phyloP scores from a whole-genome alignment of 1,140 invertebrate genomes.

The Nasonia longicornis region DNA sequence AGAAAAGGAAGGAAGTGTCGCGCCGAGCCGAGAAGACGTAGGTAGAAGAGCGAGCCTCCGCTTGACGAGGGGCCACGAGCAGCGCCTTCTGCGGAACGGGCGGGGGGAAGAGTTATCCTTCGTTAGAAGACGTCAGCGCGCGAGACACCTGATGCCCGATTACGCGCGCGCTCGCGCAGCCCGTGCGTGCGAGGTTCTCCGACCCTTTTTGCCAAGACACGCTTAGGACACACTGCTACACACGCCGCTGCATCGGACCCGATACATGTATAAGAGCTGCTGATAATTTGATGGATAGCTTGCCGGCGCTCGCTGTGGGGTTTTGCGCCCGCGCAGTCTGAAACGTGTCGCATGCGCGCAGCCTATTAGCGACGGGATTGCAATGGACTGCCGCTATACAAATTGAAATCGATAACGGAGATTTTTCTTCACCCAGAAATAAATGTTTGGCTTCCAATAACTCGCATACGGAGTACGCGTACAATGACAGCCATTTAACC shows the following conservation, averaged over 20 bases:
- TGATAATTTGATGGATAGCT: constrained; percentile 20
- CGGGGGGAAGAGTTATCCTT: constrained; percentile 53
- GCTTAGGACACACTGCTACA: neutral
- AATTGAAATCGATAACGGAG: no score
- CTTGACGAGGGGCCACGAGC: constrained; percentile 12
- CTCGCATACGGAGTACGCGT: no score
- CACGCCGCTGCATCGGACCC: neutral
- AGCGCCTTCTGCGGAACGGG: neutral
- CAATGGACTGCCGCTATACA: neutral
- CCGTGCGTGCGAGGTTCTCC: constrained; percentile 49
- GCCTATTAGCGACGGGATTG: neutral
- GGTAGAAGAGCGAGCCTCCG: neutral
- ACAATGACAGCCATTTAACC: neutral
- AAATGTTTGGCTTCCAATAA: no score
- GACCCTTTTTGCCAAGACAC: neutral
- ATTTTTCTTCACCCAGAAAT: no score
- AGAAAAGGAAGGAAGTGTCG: constrained; percentile 15
- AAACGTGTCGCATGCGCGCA: neutral
- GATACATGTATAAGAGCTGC: neutral
- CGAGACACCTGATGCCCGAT: constrained; percentile 64
- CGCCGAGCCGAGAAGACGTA: neutral
- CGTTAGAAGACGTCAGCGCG: constrained; percentile 60
- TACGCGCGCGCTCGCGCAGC: constrained; percentile 46
- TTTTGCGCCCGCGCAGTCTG: neutral
- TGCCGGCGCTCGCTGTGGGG: neutral